phyloP scores from a whole-genome alignment of 2,113 vertebrate species.

The Lophura nycthemera region DNA sequence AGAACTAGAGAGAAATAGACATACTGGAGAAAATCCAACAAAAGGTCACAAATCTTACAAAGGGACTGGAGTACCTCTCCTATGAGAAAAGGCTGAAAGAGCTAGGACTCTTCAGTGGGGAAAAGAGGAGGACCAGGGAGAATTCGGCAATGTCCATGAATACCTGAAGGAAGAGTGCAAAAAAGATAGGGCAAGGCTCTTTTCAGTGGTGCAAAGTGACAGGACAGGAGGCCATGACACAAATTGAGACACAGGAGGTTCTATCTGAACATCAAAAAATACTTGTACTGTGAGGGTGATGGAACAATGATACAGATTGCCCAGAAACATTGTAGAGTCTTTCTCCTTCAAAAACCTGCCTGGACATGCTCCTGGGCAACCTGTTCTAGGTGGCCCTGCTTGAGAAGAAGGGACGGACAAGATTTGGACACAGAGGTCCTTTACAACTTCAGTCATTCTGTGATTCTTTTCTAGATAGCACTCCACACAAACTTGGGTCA shows the following conservation, averaged over 20 bases:
- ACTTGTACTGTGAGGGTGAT: not conserved
- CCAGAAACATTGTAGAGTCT: not conserved
- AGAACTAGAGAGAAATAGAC: not conserved
- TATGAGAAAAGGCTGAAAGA: not conserved
- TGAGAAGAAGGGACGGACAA: not conserved
- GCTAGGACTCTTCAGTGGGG: not conserved
- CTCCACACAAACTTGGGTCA: not conserved
- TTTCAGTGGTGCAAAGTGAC: not conserved
- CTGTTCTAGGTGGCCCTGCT: not conserved
- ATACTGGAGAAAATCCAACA: not conserved
- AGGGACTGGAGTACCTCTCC: not conserved
- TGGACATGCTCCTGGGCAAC: not conserved
- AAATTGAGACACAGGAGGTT: not conserved
- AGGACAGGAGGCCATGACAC: not conserved
- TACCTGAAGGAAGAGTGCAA: not conserved
- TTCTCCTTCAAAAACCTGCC: not conserved
- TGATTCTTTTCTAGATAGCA: not conserved
- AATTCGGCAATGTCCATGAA: not conserved
- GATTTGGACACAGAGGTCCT: not conserved
- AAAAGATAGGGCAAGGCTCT: not conserved
- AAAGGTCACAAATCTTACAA: not conserved
- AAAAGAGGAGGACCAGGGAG: not conserved
- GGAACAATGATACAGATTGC: not conserved
- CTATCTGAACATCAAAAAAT: not conserved
- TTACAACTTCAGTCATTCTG: not conserved